These are phyloP conservation scores for Amblyopsis rosae DNA, from an alignment of 2,113 vertebrate genomes.

Conservation along the genomic window DNA sequence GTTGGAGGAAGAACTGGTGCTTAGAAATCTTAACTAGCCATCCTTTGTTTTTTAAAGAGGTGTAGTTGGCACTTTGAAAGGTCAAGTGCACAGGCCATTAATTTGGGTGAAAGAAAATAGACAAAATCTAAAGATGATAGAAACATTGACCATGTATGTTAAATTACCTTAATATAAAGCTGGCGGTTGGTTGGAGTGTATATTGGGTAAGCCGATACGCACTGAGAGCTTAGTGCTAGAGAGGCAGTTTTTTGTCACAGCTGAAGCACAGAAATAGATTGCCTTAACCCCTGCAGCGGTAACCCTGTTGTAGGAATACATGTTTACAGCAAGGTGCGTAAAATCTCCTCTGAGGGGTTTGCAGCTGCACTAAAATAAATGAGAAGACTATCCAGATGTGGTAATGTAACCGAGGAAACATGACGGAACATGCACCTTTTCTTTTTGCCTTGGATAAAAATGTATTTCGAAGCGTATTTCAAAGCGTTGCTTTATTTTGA, in stretches of 20 bases:
- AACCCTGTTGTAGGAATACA: constrained; percentile 47
- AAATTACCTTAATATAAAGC: background rate
- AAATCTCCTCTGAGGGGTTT: constrained; percentile 46
- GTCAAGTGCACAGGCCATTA: constrained; percentile 41
- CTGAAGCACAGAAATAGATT: constrained; percentile 65
- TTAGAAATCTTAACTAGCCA: constrained; percentile 62
- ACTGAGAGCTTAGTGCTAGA: constrained; percentile 63
- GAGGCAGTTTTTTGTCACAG: constrained; percentile 57
- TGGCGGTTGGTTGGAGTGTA: constrained; percentile 43
- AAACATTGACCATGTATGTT: background rate
- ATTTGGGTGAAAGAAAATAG: constrained; percentile 3
- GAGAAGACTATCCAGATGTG: constrained; percentile 29
- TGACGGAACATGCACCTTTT: constrained; percentile 52
- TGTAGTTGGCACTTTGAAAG: constrained; percentile 44
- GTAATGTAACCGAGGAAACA: background rate
- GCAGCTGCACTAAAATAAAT: constrained; percentile 31
- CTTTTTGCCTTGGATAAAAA: constrained; percentile 44
- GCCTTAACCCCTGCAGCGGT: constrained; percentile 68
- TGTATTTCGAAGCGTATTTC: constrained; percentile 23
- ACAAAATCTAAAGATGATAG: background rate
- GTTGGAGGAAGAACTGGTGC: constrained; percentile 55
- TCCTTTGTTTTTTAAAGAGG: constrained; percentile 50
- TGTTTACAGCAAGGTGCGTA: constrained; percentile 68
- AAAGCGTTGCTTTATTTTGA: constrained; percentile 47
- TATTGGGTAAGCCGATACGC: constrained; percentile 60